Conservation (phyloP, 2,888 invertebrate genomes). For the Aproaerema taeniolella region DNA sequence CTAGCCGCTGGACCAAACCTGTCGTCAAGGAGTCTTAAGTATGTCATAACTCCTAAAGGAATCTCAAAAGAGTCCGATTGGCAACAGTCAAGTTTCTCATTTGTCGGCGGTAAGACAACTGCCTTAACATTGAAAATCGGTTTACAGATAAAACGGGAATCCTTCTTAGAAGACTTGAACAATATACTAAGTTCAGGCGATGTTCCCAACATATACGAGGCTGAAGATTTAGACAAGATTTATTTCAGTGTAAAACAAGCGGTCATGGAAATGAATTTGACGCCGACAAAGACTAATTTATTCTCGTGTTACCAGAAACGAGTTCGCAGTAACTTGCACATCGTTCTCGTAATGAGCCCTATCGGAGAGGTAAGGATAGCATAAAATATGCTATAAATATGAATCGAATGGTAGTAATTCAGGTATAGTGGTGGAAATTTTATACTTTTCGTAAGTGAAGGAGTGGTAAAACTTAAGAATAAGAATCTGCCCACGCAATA, state of each 20-base stretch:
- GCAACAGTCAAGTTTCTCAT: no score
- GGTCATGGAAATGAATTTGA: slow-evolving; percentile 84
- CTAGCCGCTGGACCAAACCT: no score
- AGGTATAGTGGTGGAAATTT: no score
- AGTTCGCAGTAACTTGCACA: slow-evolving; percentile 88
- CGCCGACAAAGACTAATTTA: slow-evolving; percentile 89
- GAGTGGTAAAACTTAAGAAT: no score
- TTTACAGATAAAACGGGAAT: slow-evolving; percentile 88
- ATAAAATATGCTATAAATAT: no score
- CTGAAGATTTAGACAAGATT: slow-evolving; percentile 88
- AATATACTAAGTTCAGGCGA: slow-evolving; percentile 93
- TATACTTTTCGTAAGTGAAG: no score
- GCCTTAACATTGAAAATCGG: not conserved
- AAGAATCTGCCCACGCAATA: no score
- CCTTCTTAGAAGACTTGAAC: slow-evolving; percentile 92
- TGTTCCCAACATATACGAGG: slow-evolving; percentile 91
- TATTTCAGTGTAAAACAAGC: slow-evolving; percentile 84
- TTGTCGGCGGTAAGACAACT: no score
- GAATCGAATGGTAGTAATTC: no score
- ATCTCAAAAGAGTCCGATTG: no score
- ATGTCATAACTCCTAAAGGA: no score
- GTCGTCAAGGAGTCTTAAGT: no score
- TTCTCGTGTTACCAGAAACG: slow-evolving; percentile 89
- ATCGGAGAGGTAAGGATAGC: slow-evolving; percentile 85
- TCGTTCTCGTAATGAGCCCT: slow-evolving; percentile 86